Base-by-base conservation (phyloP, 2,888 invertebrate genomes). In the Carcina quercana region DNA sequence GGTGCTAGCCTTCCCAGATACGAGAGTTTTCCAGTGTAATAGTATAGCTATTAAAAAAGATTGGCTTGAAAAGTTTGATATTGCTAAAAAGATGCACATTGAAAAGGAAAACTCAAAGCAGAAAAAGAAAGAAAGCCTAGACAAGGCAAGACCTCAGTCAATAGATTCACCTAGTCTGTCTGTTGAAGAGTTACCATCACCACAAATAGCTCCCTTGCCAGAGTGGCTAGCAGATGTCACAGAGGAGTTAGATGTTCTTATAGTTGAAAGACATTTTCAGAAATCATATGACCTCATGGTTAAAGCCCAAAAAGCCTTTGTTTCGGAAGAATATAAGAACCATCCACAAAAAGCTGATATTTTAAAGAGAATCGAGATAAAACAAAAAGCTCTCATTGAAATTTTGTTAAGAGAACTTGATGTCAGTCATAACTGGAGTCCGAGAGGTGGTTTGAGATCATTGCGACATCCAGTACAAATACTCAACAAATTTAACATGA, bases 231-330 rank as follows among this genome's bases (percentile, higher is more conserved):
- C 90, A 34, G 96, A 97, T 69, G 90, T 95, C 3, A 91, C 95
- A 1, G 98, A 98, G 67, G 97, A 98, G 70, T 82, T 98, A 32
- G 97, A 98, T 82, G 96, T 97, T 8, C 89, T 92, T 51, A 94
- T 98, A 45, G 98, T 97, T 0, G 96, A 98, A 72, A 88, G 98
- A 50, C 95, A 97, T 71, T 98, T 98, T 61, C 95, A 97, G 67
- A 95, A 94, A 59, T 96, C 97, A 1, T 91, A 95, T 43, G 88
- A 89, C 42, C 80, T 96, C 8, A 88, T 97, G 46, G 91, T 92
- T 15, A 60, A 64, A 31, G 82, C 85, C 12, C 82, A 83, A 41
- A 74, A 68, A 33, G 60, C 67, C 19, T 59, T 85, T 35, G 71
- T 64, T 31, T 62, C 65, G 7, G 75, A 74, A 28, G 82, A 82